These are phyloP conservation scores for Ambastaia sidthimunki DNA, from an alignment of 2,797 vertebrate species.

Conservation along the genomic window DNA sequence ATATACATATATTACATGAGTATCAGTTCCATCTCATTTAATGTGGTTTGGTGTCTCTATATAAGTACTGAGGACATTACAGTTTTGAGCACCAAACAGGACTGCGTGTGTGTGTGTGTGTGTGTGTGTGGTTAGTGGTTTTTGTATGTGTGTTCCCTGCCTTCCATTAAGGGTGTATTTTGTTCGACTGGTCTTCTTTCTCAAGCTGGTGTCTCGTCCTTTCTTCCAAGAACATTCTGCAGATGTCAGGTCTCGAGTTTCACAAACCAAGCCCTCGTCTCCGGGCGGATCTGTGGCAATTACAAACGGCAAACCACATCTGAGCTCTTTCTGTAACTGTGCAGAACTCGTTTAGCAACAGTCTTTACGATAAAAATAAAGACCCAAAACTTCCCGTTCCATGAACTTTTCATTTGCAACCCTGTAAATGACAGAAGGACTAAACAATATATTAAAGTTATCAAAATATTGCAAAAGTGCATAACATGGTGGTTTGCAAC, in stretches of 20 bases:
- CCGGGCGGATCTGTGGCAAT: slow-evolving; percentile 72
- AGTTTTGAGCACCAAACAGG: not conserved
- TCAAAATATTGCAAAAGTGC: too few relatives aligned
- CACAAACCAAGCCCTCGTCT: slow-evolving; percentile 72
- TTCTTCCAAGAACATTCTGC: slow-evolving; percentile 74
- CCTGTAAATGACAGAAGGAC: too few relatives aligned
- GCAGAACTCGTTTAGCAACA: not conserved
- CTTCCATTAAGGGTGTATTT: slow-evolving; percentile 72
- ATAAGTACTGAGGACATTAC: slow-evolving; percentile 2
- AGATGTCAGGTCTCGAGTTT: slow-evolving; percentile 73
- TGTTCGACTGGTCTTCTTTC: slow-evolving; percentile 51
- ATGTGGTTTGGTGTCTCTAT: slow-evolving; percentile 31
- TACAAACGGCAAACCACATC: slow-evolving; percentile 31
- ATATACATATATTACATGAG: not conserved
- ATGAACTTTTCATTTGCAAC: not conserved
- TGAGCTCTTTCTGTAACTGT: slow-evolving; percentile 13
- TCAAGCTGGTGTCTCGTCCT: slow-evolving; percentile 64
- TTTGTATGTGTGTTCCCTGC: slow-evolving; percentile 57
- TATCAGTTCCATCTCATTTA: slow-evolving; percentile 30
- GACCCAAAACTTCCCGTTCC: not conserved
- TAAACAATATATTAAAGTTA: too few relatives aligned
- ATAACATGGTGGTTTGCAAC: too few relatives aligned
- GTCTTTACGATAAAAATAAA: not conserved
- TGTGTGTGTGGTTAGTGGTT: slow-evolving; percentile 32
- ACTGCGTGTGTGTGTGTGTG: not conserved